Evolutionary conservation across 2,113 vertebrate genomes (phyloP).

Genomic region (Eidolon helvum): DNA sequence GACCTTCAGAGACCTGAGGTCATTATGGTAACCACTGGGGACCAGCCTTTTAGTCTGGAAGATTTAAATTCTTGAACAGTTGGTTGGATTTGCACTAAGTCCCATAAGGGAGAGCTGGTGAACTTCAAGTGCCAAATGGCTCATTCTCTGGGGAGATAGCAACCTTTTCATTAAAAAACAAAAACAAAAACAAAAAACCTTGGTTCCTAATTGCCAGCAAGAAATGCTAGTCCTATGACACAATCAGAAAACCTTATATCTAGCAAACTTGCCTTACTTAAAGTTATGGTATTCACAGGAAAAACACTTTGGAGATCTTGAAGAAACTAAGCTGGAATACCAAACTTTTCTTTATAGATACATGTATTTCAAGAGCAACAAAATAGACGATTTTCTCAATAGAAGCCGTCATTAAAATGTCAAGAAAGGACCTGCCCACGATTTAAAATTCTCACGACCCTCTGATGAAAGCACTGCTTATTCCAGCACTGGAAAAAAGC

Average conservation of each 20-base stretch:
- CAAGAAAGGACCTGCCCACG: background rate
- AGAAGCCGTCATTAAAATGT: background rate
- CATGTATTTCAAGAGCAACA: constrained; percentile 35
- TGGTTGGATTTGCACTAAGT: background rate
- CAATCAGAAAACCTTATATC: constrained; percentile 53
- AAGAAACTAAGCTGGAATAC: background rate
- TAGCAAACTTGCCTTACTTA: constrained; percentile 24
- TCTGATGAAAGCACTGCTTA: background rate
- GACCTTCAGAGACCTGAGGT: background rate
- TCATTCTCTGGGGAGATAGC: constrained; percentile 51
- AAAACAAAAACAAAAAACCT: background rate
- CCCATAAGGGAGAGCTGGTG: constrained; percentile 48
- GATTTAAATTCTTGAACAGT: constrained; percentile 22
- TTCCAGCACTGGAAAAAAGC: background rate
- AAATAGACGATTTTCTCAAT: background rate
- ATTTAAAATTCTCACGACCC: background rate
- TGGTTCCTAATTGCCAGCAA: constrained; percentile 58
- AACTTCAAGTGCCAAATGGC: constrained; percentile 49
- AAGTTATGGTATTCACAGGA: constrained; percentile 35
- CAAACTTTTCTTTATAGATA: background rate
- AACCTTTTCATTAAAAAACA: constrained; percentile 20
- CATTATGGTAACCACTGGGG: constrained; percentile 57
- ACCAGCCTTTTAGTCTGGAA: background rate
- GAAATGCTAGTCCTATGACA: constrained; percentile 27
- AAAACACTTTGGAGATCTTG: constrained; percentile 2